phyloP scores from a whole-genome alignment of 2,888 invertebrate genomes.

The Pocota personata region DNA sequence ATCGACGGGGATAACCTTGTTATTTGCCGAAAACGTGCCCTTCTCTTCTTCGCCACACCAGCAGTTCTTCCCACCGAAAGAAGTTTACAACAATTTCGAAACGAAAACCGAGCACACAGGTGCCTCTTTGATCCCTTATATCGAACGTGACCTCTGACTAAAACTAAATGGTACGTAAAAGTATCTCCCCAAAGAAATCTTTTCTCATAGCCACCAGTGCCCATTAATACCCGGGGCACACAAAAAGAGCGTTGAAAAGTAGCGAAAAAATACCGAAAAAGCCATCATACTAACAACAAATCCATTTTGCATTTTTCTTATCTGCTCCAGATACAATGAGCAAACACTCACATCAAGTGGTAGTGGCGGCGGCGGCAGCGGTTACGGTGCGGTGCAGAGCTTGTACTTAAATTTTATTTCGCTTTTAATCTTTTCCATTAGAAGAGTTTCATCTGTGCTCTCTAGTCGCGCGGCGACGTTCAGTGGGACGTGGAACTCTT shows the following conservation, averaged over 20 bases:
- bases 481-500: not conserved
- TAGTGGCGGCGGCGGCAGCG: conserved; percentile 11
- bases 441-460: conserved; percentile 55
- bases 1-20: not conserved
- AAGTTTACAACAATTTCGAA: not conserved
- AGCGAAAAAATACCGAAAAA: conserved; percentile 1
- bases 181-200: conserved; percentile 16
- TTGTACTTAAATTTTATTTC: conserved; percentile 69
- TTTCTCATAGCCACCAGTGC: conserved; percentile 28
- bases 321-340: conserved; percentile 72
- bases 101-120: conserved; percentile 1
- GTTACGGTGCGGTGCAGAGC: conserved; percentile 34
- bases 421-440: conserved; percentile 70
- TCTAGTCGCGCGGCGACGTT: conserved; percentile 5
- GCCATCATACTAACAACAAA: conserved; percentile 56
- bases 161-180: conserved; percentile 19
- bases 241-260: conserved; percentile 11
- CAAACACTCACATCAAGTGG: conserved; percentile 65
- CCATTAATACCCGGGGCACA: not conserved
- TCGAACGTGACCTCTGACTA: conserved; percentile 39
- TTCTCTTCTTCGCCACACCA: not conserved
- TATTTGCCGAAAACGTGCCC: not conserved
- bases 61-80: not conserved
- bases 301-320: conserved; percentile 68
- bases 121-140: conserved; percentile 47